These are phyloP conservation scores for Odobenus rosmarus DNA, from an alignment of 2,113 vertebrate species.

Conservation along the genomic window DNA sequence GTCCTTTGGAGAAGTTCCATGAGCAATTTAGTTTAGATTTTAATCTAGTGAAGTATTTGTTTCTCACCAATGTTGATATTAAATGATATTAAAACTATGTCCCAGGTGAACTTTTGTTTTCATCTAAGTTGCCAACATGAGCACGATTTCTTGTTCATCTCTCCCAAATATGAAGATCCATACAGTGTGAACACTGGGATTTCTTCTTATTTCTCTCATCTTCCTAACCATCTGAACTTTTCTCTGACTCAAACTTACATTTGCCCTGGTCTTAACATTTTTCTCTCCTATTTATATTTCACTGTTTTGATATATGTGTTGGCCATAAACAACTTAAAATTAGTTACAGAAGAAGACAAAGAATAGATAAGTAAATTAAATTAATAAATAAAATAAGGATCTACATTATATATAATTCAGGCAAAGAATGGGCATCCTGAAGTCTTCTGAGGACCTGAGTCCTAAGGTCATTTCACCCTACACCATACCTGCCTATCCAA, in stretches of 20 bases:
- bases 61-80: conserved; percentile 56
- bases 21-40: conserved; percentile 54
- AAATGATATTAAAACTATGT: not conserved
- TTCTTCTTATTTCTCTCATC: not conserved
- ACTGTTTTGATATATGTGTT: not conserved
- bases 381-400: not conserved
- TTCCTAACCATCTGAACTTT: not conserved
- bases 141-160: not conserved
- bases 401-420: not conserved
- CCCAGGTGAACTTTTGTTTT: not conserved
- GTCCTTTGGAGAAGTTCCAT: not conserved
- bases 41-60: conserved; percentile 43
- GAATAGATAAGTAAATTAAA: not conserved
- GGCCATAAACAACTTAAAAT: not conserved
- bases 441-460: not conserved
- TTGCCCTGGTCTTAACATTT: not conserved
- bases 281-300: not conserved
- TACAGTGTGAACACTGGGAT: not conserved
- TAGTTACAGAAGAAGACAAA: not conserved
- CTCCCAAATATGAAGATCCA: not conserved
- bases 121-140: not conserved
- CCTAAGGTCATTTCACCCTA: not conserved
- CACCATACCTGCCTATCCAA: not conserved
- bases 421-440: not conserved
- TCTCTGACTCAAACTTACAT: not conserved